Base-by-base conservation (phyloP, 2,113 vertebrate species). In the Ammodramus savannarum region DNA sequence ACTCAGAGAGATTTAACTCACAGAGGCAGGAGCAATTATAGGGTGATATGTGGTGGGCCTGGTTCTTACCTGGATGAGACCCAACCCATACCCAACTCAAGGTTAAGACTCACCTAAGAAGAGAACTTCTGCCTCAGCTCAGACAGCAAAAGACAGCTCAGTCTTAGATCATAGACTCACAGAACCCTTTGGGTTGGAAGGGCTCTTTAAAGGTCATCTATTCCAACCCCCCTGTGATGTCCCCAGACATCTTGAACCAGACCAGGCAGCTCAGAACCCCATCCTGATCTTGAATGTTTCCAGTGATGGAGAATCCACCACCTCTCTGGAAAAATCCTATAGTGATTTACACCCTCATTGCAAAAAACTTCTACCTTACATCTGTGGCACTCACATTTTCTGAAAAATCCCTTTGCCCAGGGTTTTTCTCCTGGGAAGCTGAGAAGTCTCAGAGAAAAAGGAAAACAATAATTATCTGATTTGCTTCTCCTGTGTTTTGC, bases 91-190 rank as follows among this genome's bases (percentile, higher is more conserved):
- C 11, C 43, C 29, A 15, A 38, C 26, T 36, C 51, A 58, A 32
- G 32, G 36, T 17, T 66, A 49, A 63, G 17, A 41, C 31, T 32
- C 34, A 25, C 8, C 31, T 22, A 43, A 65, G 58, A 57, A 15
- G 14, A 57, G 31, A 73, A 62, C 0, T 25, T 54, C 31, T 29
- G 19, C 51, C 41, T 59, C 51, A 48, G 38, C 16, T n/a, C 11
- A 67, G 58, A 51, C 17, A 68, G 13, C 8, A n/a, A n/a, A n/a
- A n/a, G n/a, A n/a, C n/a, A n/a, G n/a, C n/a, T n/a, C n/a, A n/a
- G n/a, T n/a, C n/a, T n/a, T 4, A 43, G 32, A 49, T 16, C 36
- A 43, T 0, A 26, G 6, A 17, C 18, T 36, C 41, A 57, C 0
- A 32, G 51, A 51, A 36, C 15, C 13, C 1, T 51, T 51, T 21